These are phyloP conservation scores for Calameuta pallipes DNA, from an alignment of 2,888 invertebrate genomes.

Conservation along the genomic window DNA sequence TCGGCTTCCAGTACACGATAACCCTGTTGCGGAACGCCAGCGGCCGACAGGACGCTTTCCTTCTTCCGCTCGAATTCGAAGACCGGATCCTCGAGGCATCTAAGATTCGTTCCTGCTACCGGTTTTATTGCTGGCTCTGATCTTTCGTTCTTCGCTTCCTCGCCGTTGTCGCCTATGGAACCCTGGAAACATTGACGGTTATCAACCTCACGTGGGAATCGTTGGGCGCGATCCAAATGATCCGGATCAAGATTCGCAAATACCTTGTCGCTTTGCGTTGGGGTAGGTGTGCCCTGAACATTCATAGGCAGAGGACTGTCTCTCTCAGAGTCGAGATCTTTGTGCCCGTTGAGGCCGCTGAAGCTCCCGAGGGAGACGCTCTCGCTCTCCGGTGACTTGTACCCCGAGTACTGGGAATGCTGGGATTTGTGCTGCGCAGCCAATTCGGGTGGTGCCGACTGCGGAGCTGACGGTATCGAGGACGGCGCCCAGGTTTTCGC, in stretches of 20 bases:
- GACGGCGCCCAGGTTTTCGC: conserved; percentile 81
- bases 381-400: conserved; percentile 64
- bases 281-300: conserved; percentile 46
- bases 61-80: conserved; percentile 67
- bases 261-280: conserved; percentile 49
- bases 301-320: conserved; percentile 58
- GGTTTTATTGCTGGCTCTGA: conserved; percentile 55
- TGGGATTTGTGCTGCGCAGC: conserved; percentile 68
- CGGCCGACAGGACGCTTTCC: conserved; percentile 24
- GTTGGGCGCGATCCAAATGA: no score
- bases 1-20: conserved; percentile 72
- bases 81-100: conserved; percentile 70
- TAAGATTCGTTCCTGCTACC: conserved; percentile 67
- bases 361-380: conserved; percentile 62
- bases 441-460: conserved; percentile 76
- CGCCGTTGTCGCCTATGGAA: not conserved
- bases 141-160: conserved; percentile 24
- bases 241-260: not conserved
- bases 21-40: conserved; percentile 64
- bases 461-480: conserved; percentile 73
- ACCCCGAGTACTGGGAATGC: conserved; percentile 60
- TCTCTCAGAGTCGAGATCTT: conserved; percentile 59
- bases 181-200: no score
- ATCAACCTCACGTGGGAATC: no score
- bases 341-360: conserved; percentile 61